These are phyloP conservation scores for Listronotus oregonensis DNA, from an alignment of 1,140 invertebrate species.

Conservation along the genomic window DNA sequence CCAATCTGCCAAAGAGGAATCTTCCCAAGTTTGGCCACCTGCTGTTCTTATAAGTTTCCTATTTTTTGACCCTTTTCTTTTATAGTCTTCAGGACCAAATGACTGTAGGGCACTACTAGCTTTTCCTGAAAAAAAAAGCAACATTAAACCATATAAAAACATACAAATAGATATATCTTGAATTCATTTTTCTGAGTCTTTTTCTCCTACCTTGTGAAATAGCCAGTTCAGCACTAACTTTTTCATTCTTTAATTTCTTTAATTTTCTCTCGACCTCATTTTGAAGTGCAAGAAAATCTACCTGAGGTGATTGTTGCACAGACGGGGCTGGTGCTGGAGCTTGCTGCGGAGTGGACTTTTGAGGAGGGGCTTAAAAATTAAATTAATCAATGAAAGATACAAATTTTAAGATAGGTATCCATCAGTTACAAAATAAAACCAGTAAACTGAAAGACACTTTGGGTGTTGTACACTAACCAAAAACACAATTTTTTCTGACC, in stretches of 20 bases:
- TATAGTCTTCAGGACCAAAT: conserved; percentile 55
- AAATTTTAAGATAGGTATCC: no score
- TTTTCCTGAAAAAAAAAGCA: conserved; percentile 57
- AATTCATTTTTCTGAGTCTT: not conserved
- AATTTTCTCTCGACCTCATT: conserved; percentile 68
- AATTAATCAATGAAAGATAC: no score
- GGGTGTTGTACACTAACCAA: no score
- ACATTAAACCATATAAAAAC: not conserved
- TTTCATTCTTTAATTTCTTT: conserved; percentile 69
- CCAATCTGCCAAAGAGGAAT: conserved; percentile 89
- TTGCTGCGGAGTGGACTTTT: conserved; percentile 51
- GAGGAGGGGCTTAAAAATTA: conserved; percentile 52
- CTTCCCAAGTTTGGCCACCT: conserved; percentile 94
- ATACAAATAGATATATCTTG: not conserved
- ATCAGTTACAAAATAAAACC: no score
- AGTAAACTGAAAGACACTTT: no score
- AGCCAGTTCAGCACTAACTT: conserved; percentile 66
- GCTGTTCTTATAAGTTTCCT: conserved; percentile 84
- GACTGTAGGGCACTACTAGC: conserved; percentile 62
- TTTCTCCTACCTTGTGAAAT: conserved; percentile 57
- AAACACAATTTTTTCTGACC: no score
- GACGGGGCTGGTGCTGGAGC: conserved; percentile 56
- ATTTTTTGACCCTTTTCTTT: conserved; percentile 66
- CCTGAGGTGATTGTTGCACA: conserved; percentile 53
- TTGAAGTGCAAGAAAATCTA: conserved; percentile 66